Evolutionary conservation across 2,888 invertebrate genomes (phyloP), one percentile per base, ranked within the genome.

Genomic region (Trichopoda pennipes): DNA sequence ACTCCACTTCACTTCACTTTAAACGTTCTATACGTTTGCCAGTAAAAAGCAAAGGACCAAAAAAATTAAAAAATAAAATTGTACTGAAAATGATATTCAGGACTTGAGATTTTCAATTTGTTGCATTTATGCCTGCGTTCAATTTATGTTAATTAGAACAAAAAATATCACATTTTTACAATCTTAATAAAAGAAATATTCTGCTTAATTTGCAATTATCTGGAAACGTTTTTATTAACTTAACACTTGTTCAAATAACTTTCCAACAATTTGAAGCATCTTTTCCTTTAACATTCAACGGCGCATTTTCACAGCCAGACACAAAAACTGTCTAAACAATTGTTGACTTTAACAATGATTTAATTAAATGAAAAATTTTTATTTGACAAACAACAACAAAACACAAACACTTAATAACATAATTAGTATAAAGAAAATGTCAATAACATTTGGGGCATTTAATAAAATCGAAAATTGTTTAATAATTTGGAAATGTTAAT

Each of bases 161-260:
- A 42, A 7, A 28, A 61, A 21, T 38, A 49, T 2, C 64, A 28
- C 12, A 75, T 28, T 75, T 42, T 60, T 60, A 42, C 74, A 74
- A 53, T 55, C 9, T 56, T 64, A 47, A 23, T 12, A 64, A 35
- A 64, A 21, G 53, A 55, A 66, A 61, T 72, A 28, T 28, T 28
- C 2, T 70, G 70, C 70, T 72, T 58, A 64, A 19, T 61, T 78
- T 56, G 78, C 78, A 72, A 56, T 64, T 78, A 77, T 19, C 42
- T 23, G 35, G 58, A 56, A 56, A 72, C 56, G 32, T 42, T 72
- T 61, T 63, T 76, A 58, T 81, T 81, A 66, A 56, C 73, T 76
- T 47, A 66, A 72, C 76, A 81, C 76, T 70, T 77, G 23, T 72
- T 55, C 51, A 64, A 51, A 72, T 38, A 70, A 64, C 64, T 72